A percentile compares a stretch with the other conserved stretches of the same genome.
phyloP scores from a whole-genome alignment of 2,113 vertebrate species.

The Piaya cayana region DNA sequence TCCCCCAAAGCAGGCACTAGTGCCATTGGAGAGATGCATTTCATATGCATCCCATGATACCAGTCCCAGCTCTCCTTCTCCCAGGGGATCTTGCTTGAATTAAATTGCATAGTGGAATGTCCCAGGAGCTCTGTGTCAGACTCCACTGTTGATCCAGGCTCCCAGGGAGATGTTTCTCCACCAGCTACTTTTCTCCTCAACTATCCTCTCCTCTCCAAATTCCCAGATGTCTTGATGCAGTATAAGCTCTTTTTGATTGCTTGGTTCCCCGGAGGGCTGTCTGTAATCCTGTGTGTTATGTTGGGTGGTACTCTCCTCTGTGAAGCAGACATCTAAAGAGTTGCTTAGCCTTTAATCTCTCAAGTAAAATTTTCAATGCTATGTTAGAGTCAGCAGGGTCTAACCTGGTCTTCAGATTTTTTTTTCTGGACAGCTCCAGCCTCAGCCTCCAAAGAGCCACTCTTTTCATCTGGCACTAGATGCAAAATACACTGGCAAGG shows the following conservation, averaged over 20 bases:
- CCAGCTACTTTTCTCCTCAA: background rate
- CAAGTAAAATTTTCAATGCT: background rate
- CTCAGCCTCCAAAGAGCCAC: background rate
- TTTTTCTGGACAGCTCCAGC: background rate
- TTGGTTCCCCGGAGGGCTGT: background rate
- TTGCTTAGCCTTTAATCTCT: constrained; percentile 7
- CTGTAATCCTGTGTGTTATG: background rate
- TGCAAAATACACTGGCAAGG: background rate
- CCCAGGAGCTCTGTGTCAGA: background rate
- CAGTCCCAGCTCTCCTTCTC: background rate
- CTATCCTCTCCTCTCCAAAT: background rate
- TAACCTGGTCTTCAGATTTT: constrained; percentile 3
- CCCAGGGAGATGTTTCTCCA: background rate
- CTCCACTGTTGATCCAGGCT: background rate
- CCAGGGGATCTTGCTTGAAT: background rate
- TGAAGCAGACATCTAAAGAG: constrained; percentile 19
- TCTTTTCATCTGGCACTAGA: constrained; percentile 1
- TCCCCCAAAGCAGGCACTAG: background rate
- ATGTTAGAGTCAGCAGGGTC: background rate
- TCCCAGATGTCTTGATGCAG: background rate
- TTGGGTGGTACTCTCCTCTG: background rate
- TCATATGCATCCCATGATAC: background rate
- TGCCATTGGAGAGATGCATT: background rate
- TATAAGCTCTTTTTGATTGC: background rate
- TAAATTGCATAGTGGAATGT: background rate